phyloP scores from a whole-genome alignment of 2,113 vertebrate genomes.

The Cheilinus undulatus region DNA sequence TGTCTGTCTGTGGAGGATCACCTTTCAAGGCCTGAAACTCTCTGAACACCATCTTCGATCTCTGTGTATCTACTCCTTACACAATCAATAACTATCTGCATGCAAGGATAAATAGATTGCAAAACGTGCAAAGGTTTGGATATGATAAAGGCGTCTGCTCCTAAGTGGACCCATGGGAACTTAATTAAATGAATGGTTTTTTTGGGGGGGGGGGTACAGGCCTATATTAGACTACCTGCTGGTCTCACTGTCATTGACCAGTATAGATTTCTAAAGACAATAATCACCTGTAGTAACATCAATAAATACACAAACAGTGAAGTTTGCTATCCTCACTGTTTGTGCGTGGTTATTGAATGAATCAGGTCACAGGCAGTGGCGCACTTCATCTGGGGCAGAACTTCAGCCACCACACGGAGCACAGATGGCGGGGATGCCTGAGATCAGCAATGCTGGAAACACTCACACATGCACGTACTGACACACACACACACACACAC shows the following conservation, averaged over 20 bases:
- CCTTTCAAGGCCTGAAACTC: slow-evolving; percentile 43
- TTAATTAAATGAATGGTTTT: neutral
- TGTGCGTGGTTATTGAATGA: slow-evolving; percentile 48
- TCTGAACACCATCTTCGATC: slow-evolving; percentile 41
- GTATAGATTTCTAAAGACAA: neutral
- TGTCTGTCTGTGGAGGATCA: slow-evolving; percentile 23
- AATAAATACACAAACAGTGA: slow-evolving; percentile 6
- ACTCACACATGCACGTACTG: slow-evolving; percentile 11
- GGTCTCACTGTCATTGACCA: neutral
- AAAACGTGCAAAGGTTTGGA: slow-evolving; percentile 28
- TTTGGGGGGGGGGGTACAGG: neutral
- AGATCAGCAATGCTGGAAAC: slow-evolving; percentile 54
- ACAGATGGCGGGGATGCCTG: slow-evolving; percentile 78
- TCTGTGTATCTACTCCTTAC: slow-evolving; percentile 35
- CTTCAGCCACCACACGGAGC: slow-evolving; percentile 73
- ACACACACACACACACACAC: slow-evolving; percentile 10
- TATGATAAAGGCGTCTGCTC: slow-evolving; percentile 12
- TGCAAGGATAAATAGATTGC: slow-evolving; percentile 26
- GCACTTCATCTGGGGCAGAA: slow-evolving; percentile 76
- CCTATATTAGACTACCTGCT: slow-evolving; percentile 3
- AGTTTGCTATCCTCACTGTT: slow-evolving; percentile 11
- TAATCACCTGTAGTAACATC: slow-evolving; percentile 7
- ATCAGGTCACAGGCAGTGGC: slow-evolving; percentile 73
- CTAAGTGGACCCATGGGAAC: slow-evolving; percentile 4
- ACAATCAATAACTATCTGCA: slow-evolving; percentile 48